Percentiles rank a stretch among this genome's conserved stretches.
Evolutionary conservation across 1,140 invertebrate species (phyloP).

Genomic region (Lasioglossum baleicum): DNA sequence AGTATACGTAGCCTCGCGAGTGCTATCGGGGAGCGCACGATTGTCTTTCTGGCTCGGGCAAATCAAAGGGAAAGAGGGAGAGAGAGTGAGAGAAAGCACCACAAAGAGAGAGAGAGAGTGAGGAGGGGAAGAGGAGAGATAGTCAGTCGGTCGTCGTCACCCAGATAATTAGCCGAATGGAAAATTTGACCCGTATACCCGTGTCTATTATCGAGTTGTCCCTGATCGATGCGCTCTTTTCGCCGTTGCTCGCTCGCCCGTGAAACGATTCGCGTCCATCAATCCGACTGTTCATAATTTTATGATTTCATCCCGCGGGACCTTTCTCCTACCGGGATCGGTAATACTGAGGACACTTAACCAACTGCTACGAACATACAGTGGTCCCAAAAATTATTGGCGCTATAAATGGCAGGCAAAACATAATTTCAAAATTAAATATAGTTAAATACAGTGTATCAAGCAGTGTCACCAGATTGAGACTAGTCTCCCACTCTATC

Average conservation of each 20-base stretch:
- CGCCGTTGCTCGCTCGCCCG: constrained; percentile 7
- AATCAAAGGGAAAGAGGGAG: neutral
- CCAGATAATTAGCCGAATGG: constrained; percentile 42
- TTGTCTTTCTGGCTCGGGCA: neutral
- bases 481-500: too few relatives aligned
- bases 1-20: neutral
- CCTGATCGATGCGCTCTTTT: constrained; percentile 37
- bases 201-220: constrained; percentile 16
- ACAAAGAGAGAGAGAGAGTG: neutral
- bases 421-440: too few relatives aligned
- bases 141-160: constrained; percentile 4
- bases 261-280: constrained; percentile 28
- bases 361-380: too few relatives aligned
- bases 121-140: neutral
- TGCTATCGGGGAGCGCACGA: neutral
- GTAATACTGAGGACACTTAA: neutral
- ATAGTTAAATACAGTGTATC: too few relatives aligned
- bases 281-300: constrained; percentile 6
- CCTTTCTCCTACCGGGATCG: neutral
- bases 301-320: neutral
- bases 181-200: constrained; percentile 45
- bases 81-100: neutral
- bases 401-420: too few relatives aligned
- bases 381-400: too few relatives aligned
- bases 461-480: too few relatives aligned